Evolutionary conservation across 2,888 invertebrate species (phyloP).

Genomic region (Drosophila infuscata): DNA sequence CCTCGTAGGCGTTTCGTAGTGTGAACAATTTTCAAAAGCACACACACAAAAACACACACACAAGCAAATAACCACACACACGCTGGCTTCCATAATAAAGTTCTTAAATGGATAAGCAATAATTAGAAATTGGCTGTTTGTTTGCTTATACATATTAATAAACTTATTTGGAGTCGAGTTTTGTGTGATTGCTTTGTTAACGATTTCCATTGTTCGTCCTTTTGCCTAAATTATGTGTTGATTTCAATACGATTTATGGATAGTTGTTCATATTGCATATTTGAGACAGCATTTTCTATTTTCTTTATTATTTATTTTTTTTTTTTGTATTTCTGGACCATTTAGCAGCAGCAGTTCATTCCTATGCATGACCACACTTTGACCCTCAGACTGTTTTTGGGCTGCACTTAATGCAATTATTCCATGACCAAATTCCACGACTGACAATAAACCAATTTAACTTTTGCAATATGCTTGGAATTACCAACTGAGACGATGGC

Average conservation of each 20-base stretch:
- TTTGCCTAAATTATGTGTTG: conserved; percentile 72
- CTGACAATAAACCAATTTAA: conserved; percentile 81
- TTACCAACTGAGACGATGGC: conserved; percentile 60
- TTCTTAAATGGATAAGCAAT: conserved; percentile 59
- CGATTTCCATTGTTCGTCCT: conserved; percentile 53
- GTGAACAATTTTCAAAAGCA: conserved; percentile 45
- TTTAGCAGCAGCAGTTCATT: conserved; percentile 78
- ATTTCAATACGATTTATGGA: conserved; percentile 38
- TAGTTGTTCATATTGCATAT: conserved; percentile 30
- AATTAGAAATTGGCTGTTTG: conserved; percentile 70
- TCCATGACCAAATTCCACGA: conserved; percentile 52
- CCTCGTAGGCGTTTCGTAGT: conserved; percentile 53
- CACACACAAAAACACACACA: conserved; percentile 29
- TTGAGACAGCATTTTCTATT: not conserved
- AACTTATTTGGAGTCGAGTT: conserved; percentile 11
- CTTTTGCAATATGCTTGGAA: conserved; percentile 82
- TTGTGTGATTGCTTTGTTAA: conserved; percentile 61
- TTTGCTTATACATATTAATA: conserved; percentile 31
- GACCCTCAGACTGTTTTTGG: conserved; percentile 8
- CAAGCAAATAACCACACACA: conserved; percentile 16
- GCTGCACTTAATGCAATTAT: conserved; percentile 73
- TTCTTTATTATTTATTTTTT: not conserved
- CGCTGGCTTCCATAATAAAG: conserved; percentile 27
- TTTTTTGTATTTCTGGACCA: conserved; percentile 47
- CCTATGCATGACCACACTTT: conserved; percentile 71